phyloP scores from a whole-genome alignment of 2,113 vertebrate genomes.

The Eudyptes chrysolophus region DNA sequence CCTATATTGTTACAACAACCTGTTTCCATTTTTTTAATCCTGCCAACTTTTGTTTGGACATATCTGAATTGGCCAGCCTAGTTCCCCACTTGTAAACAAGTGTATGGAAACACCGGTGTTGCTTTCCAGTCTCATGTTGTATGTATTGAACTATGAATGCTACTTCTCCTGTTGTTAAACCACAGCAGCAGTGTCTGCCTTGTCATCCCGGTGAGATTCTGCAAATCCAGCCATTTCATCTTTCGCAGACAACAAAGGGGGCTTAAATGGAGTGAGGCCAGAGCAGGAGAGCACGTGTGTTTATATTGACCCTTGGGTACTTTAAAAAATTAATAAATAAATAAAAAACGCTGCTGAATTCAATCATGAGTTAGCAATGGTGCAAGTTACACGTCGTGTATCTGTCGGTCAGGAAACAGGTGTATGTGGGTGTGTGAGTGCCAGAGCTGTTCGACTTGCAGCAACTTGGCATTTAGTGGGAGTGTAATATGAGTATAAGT shows the following conservation, averaged over 20 bases:
- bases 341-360: not conserved
- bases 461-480: slow-evolving; percentile 14
- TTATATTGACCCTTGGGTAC: not conserved
- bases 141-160: not conserved
- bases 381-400: not conserved
- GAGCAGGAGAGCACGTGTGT: not conserved
- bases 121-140: accelerated
- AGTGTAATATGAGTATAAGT: not conserved
- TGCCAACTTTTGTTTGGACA: accelerated
- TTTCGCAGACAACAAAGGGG: accelerated
- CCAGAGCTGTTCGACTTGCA: slow-evolving; percentile 34
- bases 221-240: not conserved
- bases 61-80: not conserved
- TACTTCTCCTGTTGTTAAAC: accelerated
- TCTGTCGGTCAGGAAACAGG: slow-evolving; percentile 34
- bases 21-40: not conserved
- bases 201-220: not conserved
- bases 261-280: not conserved
- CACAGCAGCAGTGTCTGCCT: not conserved
- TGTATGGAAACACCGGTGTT: not conserved
- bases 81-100: not conserved
- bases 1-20: not conserved
- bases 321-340: not conserved
- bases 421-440: slow-evolving; percentile 18
- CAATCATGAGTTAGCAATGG: not conserved